phyloP scores from a whole-genome alignment of 2,888 invertebrate genomes.

The Lacanobia wlatinum region DNA sequence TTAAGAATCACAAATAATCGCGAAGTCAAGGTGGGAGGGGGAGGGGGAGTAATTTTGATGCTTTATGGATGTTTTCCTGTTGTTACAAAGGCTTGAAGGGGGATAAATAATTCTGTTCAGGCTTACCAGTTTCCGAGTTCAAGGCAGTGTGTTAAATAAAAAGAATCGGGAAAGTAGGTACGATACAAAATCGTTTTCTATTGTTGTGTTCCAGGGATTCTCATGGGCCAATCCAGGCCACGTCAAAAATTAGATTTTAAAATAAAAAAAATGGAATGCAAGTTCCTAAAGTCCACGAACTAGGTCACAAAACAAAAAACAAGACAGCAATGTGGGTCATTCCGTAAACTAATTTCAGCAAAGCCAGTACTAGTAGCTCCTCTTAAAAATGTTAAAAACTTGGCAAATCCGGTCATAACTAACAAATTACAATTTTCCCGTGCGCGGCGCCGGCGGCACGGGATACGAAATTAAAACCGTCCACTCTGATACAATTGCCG shows the following conservation, averaged over 20 bases:
- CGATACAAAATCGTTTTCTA: too few species aligned
- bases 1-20: slow-evolving; percentile 60
- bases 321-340: slow-evolving; percentile 16
- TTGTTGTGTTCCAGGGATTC: background rate
- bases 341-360: slow-evolving; percentile 44
- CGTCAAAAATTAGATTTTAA: background rate
- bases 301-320: slow-evolving; percentile 9
- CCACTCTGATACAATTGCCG: slow-evolving; percentile 59
- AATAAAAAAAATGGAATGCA: background rate
- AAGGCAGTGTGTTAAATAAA: too few species aligned
- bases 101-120: slow-evolving; percentile 16
- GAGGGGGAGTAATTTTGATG: slow-evolving; percentile 32
- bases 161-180: too few species aligned
- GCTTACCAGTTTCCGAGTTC: background rate
- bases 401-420: slow-evolving; percentile 54
- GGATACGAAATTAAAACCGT: slow-evolving; percentile 63
- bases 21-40: slow-evolving; percentile 38
- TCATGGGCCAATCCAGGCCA: too few species aligned
- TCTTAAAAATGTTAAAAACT: slow-evolving; percentile 50
- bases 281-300: background rate
- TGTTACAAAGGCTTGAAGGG: slow-evolving; percentile 20
- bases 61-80: slow-evolving; percentile 35
- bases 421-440: slow-evolving; percentile 60
- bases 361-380: slow-evolving; percentile 7
- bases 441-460: slow-evolving; percentile 15